Evolutionary conservation across 2,113 vertebrate genomes (phyloP).

Genomic region (Anhinga rufa): DNA sequence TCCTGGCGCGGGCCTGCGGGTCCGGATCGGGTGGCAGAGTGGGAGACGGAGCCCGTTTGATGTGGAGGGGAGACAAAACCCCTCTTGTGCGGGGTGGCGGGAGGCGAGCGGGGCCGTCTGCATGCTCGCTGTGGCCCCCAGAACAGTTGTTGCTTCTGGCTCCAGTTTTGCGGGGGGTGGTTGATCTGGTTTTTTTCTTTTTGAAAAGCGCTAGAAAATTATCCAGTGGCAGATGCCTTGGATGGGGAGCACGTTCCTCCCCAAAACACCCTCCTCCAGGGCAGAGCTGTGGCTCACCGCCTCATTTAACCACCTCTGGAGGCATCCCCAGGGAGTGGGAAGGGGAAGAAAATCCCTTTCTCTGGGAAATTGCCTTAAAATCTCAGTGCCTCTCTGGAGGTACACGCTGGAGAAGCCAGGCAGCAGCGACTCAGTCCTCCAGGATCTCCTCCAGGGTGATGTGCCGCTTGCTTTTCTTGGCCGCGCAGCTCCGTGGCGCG

Average conservation of each 20-base stretch:
- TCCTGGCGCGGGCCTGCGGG: neutral
- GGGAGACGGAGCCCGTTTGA: neutral
- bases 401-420: neutral
- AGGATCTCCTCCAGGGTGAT: neutral
- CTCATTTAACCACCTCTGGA: neutral
- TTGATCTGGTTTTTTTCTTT: neutral
- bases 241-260: neutral
- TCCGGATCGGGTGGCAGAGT: neutral
- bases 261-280: neutral
- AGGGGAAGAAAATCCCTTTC: neutral
- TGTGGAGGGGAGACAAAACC: slow-evolving; percentile 11
- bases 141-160: slow-evolving; percentile 47
- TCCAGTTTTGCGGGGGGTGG: neutral
- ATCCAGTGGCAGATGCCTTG: neutral
- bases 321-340: neutral
- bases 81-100: neutral
- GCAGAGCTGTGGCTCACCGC: neutral
- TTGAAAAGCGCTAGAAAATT: neutral
- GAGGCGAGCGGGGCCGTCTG: neutral
- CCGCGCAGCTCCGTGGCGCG: fast-evolving
- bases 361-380: neutral
- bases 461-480: neutral
- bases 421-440: neutral
- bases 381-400: neutral
- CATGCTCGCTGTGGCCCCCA: neutral